A percentile compares a stretch with the other conserved stretches of the same genome.
Evolutionary conservation across 2,888 invertebrate genomes (phyloP).

Genomic region (Ectemnius cavifrons): DNA sequence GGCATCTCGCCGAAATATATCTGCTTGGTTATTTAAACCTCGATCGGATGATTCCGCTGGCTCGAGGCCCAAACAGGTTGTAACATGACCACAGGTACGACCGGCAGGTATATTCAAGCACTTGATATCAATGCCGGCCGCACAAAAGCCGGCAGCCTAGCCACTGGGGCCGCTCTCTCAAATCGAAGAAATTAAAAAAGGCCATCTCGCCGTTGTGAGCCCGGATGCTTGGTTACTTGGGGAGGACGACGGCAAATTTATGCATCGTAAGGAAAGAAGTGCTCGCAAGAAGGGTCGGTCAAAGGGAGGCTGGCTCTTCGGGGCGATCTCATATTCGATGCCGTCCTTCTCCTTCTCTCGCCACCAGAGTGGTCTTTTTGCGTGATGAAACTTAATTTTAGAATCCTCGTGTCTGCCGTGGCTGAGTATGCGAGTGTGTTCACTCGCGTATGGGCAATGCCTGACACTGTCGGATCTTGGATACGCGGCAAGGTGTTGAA

Average conservation of each 20-base stretch:
- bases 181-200: not conserved
- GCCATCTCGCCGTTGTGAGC: not conserved
- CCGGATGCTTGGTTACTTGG: not conserved
- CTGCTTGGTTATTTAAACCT: too few relatives aligned
- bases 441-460: slow-evolving; percentile 43
- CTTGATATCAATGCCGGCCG: slow-evolving; percentile 12
- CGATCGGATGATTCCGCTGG: too few relatives aligned
- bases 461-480: slow-evolving; percentile 54
- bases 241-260: slow-evolving; percentile 1
- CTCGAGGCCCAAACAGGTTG: too few relatives aligned
- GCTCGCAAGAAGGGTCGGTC: not conserved
- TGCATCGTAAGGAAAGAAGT: slow-evolving; percentile 5
- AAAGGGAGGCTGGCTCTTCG: not conserved
- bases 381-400: slow-evolving; percentile 64
- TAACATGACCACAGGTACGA: too few relatives aligned
- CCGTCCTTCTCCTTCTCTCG: not conserved
- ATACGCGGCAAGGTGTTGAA: slow-evolving; percentile 66
- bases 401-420: slow-evolving; percentile 48
- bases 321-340: slow-evolving; percentile 30
- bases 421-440: slow-evolving; percentile 11
- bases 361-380: slow-evolving; percentile 44
- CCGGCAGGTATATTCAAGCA: slow-evolving; percentile 14
- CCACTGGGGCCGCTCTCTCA: slow-evolving; percentile 5
- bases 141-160: too few relatives aligned
- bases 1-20: too few relatives aligned